These are phyloP conservation scores for Tinea trinotella DNA, from an alignment of 2,888 invertebrate species.

Conservation along the genomic window DNA sequence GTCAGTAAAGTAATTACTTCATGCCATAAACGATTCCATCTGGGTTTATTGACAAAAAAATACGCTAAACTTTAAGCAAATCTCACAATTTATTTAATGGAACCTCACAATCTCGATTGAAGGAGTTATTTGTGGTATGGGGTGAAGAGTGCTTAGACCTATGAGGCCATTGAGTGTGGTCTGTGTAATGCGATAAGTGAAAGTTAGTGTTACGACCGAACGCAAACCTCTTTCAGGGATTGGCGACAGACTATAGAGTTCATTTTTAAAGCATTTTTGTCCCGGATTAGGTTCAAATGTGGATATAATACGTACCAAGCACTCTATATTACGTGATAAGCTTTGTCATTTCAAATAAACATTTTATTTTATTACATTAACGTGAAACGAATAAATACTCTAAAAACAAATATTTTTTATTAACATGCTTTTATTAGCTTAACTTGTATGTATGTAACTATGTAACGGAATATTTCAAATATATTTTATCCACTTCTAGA, in stretches of 20 bases:
- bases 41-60: no score
- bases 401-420: no score
- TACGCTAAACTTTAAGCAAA: neutral
- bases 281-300: neutral
- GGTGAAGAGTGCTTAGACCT: neutral
- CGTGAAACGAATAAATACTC: neutral
- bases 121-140: neutral
- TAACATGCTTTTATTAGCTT: no score
- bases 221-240: neutral
- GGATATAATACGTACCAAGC: neutral
- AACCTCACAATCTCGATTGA: neutral
- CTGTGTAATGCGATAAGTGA: constrained; percentile 24
- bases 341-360: neutral
- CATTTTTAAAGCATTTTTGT: constrained; percentile 3
- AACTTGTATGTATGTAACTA: no score
- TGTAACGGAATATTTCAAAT: no score
- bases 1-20: no score
- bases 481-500: no score
- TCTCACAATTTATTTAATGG: neutral
- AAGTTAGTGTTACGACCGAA: constrained; percentile 24
- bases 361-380: neutral
- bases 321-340: neutral
- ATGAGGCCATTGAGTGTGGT: neutral
- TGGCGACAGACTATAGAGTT: neutral
- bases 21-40: no score